Evolutionary conservation across 2,888 invertebrate genomes (phyloP).

Genomic region (Mythimna ferrago): DNA sequence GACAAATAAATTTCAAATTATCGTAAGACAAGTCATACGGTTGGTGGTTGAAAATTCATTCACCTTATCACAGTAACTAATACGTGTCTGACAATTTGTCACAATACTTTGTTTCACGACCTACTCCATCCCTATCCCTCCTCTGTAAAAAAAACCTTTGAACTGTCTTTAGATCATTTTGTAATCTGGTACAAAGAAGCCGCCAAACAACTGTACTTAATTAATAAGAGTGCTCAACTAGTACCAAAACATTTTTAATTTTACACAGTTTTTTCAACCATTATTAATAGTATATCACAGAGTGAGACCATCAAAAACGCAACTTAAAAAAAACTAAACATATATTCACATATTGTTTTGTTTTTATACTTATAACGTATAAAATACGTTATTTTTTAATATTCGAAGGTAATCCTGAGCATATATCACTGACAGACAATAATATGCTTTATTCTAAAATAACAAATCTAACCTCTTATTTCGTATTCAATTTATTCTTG

Average conservation of each 20-base stretch:
- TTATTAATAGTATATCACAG: background rate
- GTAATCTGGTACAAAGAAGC: background rate
- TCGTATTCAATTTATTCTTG: background rate
- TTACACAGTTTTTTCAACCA: background rate
- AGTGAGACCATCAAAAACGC: background rate
- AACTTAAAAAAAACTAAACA: background rate
- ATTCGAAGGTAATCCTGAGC: slow-evolving; percentile 15
- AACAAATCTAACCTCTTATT: background rate
- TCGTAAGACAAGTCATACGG: background rate
- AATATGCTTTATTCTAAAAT: background rate
- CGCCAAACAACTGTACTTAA: background rate
- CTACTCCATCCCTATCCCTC: too few relatives aligned
- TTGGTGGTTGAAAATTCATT: background rate
- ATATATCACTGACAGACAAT: slow-evolving; percentile 5
- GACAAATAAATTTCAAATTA: background rate
- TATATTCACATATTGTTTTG: background rate
- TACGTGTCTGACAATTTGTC: too few relatives aligned
- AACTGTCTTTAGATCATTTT: background rate
- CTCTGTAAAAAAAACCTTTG: too few relatives aligned
- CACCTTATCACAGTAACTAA: too few relatives aligned
- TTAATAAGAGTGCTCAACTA: background rate
- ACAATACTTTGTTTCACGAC: too few relatives aligned
- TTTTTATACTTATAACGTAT: background rate
- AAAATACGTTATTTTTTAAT: slow-evolving; percentile 13
- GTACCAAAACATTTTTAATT: slow-evolving; percentile 1